A percentile compares a stretch with the other conserved stretches of the same genome.
These are phyloP conservation scores for Zaprionus capensis DNA, from an alignment of 1,140 invertebrate genomes.

Conservation along the genomic window DNA sequence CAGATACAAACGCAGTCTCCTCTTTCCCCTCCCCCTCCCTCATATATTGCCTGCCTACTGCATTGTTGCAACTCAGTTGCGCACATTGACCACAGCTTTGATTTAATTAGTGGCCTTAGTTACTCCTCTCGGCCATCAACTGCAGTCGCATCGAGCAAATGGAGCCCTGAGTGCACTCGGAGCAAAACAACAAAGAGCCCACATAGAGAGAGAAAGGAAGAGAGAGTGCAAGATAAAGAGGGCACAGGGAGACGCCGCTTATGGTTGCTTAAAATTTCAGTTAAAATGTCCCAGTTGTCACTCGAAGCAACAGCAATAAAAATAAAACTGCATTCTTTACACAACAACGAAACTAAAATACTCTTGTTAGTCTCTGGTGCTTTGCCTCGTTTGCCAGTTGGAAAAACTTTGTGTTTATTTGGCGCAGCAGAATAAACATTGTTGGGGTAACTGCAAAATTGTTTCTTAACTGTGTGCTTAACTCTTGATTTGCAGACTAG, in stretches of 20 bases:
- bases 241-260: background rate
- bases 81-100: conserved; percentile 42
- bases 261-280: conserved; percentile 19
- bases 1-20: background rate
- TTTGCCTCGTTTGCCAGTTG: background rate
- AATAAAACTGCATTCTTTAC: conserved; percentile 7
- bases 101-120: conserved; percentile 61
- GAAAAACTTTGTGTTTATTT: conserved; percentile 1
- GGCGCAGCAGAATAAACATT: background rate
- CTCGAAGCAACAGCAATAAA: conserved; percentile 20
- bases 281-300: conserved; percentile 36
- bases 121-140: conserved; percentile 21
- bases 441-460: background rate
- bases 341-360: conserved; percentile 13
- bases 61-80: conserved; percentile 42
- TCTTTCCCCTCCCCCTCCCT: too few species aligned
- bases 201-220: background rate
- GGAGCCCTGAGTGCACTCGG: conserved; percentile 22
- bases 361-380: background rate
- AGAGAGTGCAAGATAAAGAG: background rate
- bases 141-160: background rate
- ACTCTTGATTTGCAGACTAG: background rate
- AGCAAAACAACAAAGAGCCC: conserved; percentile 9
- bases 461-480: background rate
- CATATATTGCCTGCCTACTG: background rate